Base-by-base conservation (phyloP, 1,140 invertebrate genomes). In the Pseudomyrmex cubaensis region DNA sequence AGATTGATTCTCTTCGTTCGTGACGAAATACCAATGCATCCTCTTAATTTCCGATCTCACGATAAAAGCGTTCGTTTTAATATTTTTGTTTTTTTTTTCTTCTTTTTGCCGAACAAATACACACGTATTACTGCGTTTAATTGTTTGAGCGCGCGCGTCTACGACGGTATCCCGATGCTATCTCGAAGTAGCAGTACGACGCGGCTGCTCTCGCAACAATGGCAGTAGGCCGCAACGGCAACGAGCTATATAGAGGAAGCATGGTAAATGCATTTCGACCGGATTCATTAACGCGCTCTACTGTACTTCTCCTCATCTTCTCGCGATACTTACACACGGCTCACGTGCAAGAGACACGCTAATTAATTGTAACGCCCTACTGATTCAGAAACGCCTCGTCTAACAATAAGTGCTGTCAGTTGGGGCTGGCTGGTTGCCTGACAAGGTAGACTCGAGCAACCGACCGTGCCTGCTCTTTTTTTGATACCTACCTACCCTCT, bases 311-410 rank as follows among this genome's bases (percentile, higher is more conserved):
- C 22, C 22, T 83, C 44, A 17, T 13, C 20, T 72, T 70, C 70
- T 20, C 48, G 8, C 63, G 44, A 61, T 76, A 87, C 72, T 88
- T 87, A 76, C 62, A 57, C 50, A 78, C 20, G 46, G 52, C 62
- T 82, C 35, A 69, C 50, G 66, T 17, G 63, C 67, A 59, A 82
- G 77, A 67, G 77, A 67, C 84, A 56, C 82, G 84, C 84, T 91
- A 91, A 90, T 91, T 91, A 91, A 91, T 91, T 87, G 87, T 87
- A 85, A 91, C 86, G 82, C 83, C 86, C 73, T 85, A 80, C 88
- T 90, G 86, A 91, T 91, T 91, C 85, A 86, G 85, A 86, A 83
- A 64, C 83, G 80, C 69, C 52, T 77, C 80, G 82, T 72, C 67
- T 66, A 74, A 35, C 35, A 35, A 35, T 35, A 35, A 87, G 59